Conservation (phyloP, 1,140 invertebrate species). For the Pygmarrhopalites habei region DNA sequence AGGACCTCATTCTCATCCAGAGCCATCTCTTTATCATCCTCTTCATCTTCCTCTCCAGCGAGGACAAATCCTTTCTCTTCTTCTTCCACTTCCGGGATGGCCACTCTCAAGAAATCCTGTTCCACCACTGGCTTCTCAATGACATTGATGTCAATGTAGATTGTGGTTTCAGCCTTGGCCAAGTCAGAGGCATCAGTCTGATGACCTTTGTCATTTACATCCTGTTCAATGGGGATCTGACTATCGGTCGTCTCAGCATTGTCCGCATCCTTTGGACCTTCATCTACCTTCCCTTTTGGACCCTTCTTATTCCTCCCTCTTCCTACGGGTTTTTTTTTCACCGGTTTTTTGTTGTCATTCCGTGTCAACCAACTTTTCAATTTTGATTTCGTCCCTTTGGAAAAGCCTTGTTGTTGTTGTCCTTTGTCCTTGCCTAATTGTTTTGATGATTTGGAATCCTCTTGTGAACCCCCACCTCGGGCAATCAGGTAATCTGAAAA, state of each 20-base stretch:
- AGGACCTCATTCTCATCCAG: not conserved
- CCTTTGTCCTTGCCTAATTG: too few relatives aligned
- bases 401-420: too few relatives aligned
- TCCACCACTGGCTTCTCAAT: not conserved
- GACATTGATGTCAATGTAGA: not conserved
- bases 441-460: not conserved
- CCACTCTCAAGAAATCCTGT: not conserved
- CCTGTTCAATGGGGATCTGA: not conserved
- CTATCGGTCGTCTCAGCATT: not conserved
- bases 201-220: not conserved
- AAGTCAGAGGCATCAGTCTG: too few relatives aligned
- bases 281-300: too few relatives aligned
- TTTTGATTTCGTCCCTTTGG: too few relatives aligned
- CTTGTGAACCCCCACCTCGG: not conserved
- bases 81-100: not conserved
- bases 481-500: not conserved
- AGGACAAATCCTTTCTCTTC: not conserved
- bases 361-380: too few relatives aligned
- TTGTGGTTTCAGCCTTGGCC: not conserved
- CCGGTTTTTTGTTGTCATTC: too few relatives aligned
- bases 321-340: too few relatives aligned
- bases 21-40: not conserved
- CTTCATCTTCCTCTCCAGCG: not conserved
- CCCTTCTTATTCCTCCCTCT: too few relatives aligned
- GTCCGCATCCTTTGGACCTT: too few relatives aligned